Percentiles rank a stretch among this genome's conserved stretches.
Evolutionary conservation across 2,113 vertebrate species (phyloP).

Genomic region (Noctilio leporinus): DNA sequence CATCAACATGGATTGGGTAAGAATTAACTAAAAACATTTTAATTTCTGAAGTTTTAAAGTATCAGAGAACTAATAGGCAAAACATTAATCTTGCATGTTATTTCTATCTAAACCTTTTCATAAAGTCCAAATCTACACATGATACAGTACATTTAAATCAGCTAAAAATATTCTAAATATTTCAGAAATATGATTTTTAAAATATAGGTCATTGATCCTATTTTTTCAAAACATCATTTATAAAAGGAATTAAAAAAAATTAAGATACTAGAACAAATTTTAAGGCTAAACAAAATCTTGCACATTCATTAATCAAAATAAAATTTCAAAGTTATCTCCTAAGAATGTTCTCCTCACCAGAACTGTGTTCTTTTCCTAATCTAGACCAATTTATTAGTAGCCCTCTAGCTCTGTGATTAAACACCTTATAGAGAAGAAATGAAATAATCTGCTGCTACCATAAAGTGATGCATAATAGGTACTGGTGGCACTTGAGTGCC

Average conservation of each 20-base stretch:
- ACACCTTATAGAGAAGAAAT: not conserved
- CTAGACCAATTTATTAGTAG: not conserved
- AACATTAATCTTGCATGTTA: not conserved
- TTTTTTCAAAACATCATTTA: not conserved
- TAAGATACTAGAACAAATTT: not conserved
- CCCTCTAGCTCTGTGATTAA: not conserved
- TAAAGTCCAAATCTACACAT: not conserved
- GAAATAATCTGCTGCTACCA: not conserved
- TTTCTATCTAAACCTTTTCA: not conserved
- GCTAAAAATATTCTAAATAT: not conserved
- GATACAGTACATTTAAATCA: not conserved
- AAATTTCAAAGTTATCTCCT: not conserved
- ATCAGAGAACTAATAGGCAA: not conserved
- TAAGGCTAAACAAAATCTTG: not conserved
- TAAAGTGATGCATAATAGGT: not conserved
- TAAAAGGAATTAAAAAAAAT: not conserved
- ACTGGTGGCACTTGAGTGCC: not conserved
- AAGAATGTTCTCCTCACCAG: not conserved
- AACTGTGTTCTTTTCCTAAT: not conserved
- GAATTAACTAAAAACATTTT: constrained; percentile 37
- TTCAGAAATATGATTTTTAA: not conserved
- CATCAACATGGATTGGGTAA: constrained; percentile 21
- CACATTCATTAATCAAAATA: not conserved
- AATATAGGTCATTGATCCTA: not conserved
- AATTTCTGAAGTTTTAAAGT: constrained; percentile 16